These are phyloP conservation scores for Chirona hameri DNA, from an alignment of 2,888 invertebrate genomes.

Conservation along the genomic window DNA sequence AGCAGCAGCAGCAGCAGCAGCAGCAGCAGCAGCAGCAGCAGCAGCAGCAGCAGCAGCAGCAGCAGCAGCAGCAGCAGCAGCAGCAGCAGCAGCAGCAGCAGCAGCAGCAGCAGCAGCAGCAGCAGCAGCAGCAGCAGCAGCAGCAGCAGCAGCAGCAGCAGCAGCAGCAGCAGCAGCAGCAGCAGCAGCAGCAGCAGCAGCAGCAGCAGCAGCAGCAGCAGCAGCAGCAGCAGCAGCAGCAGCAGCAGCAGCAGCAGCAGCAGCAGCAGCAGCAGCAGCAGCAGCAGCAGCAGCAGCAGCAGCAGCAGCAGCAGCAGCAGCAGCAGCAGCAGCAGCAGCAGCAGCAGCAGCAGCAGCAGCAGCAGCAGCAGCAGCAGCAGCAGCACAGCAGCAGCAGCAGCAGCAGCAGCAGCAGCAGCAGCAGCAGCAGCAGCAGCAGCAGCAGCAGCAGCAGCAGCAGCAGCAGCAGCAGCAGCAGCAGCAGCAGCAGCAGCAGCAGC, in stretches of 20 bases:
- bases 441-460: constrained; percentile 32
- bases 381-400: too few relatives aligned
- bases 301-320: constrained; percentile 32
- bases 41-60: constrained; percentile 2
- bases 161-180: not conserved
- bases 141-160: not conserved
- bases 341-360: constrained; percentile 32
- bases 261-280: constrained; percentile 8
- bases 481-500: constrained; percentile 32
- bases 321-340: constrained; percentile 32
- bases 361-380: too few relatives aligned
- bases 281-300: constrained; percentile 32
- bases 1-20: not conserved
- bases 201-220: constrained; percentile 13
- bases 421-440: too few relatives aligned
- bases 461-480: constrained; percentile 32
- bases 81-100: not conserved
- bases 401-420: too few relatives aligned
- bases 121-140: constrained; percentile 8
- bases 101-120: not conserved
- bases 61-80: not conserved
- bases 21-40: not conserved
- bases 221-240: not conserved
- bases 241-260: not conserved
- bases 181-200: not conserved